Evolutionary conservation across 2,888 invertebrate genomes (phyloP).

Genomic region (Lamproptera curius): DNA sequence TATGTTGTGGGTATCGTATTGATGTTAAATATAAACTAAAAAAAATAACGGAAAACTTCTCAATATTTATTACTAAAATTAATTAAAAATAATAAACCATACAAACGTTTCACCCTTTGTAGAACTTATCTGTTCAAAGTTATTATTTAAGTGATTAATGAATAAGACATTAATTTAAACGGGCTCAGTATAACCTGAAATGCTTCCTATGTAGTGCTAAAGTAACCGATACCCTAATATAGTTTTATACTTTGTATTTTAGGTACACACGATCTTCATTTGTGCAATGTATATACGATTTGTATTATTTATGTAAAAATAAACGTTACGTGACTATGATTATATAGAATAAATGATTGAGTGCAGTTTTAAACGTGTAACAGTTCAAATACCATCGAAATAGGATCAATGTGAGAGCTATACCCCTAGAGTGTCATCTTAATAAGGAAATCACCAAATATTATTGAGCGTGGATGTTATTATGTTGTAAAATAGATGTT

Average conservation of each 20-base stretch:
- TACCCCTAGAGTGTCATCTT: constrained; percentile 25
- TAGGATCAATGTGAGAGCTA: constrained; percentile 9
- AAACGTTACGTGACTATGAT: constrained; percentile 11
- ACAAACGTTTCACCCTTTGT: no score
- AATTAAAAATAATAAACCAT: no score
- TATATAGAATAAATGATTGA: constrained; percentile 13
- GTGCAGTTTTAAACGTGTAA: constrained; percentile 10
- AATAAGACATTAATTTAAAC: constrained; percentile 16
- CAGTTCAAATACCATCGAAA: constrained; percentile 1
- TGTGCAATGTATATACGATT: constrained; percentile 54
- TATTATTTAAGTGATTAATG: no score
- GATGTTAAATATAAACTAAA: no score
- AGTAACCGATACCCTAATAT: constrained; percentile 30
- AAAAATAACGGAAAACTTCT: no score
- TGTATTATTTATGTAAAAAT: constrained; percentile 16
- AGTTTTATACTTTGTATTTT: constrained; percentile 24
- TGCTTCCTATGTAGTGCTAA: constrained; percentile 58
- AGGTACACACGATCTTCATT: constrained; percentile 37
- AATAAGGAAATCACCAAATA: constrained; percentile 57
- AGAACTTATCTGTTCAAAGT: no score
- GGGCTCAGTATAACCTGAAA: constrained; percentile 34
- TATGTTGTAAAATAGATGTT: constrained; percentile 46
- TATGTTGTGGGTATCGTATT: no score
- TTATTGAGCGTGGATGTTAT: constrained; percentile 45
- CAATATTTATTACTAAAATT: no score